Conservation (phyloP, 1,140 invertebrate genomes). For the Brachionus koreanus region DNA sequence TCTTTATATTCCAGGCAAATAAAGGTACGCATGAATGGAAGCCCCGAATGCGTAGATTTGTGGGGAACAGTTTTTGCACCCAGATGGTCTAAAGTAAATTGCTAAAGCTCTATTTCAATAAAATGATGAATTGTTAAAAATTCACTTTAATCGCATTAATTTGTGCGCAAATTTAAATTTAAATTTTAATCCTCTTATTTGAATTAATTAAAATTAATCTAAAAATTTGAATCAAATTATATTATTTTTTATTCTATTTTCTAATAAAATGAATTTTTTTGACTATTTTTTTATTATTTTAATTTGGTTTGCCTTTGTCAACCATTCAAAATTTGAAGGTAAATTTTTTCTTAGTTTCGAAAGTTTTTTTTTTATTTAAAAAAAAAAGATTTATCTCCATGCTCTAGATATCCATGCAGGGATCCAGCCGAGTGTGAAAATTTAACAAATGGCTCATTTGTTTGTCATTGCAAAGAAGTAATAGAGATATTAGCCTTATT, state of each 20-base stretch:
- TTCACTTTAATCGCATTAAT: not conserved
- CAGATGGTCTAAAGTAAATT: conserved; percentile 29
- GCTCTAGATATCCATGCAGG: not conserved
- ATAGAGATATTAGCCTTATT: not conserved
- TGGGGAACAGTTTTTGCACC: conserved; percentile 16
- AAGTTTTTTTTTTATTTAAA: not conserved
- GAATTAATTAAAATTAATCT: not conserved
- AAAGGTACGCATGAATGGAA: not conserved
- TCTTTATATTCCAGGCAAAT: not conserved
- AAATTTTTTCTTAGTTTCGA: not conserved
- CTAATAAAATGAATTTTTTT: not conserved
- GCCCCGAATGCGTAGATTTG: conserved; percentile 13
- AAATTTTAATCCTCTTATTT: not conserved
- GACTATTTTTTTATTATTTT: not conserved
- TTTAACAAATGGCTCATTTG: conserved; percentile 4
- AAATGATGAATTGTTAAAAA: not conserved
- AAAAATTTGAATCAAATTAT: not conserved
- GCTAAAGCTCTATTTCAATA: not conserved
- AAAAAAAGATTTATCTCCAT: not conserved
- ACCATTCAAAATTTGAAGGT: not conserved
- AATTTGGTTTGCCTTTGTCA: not conserved
- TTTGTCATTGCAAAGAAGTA: conserved; percentile 24
- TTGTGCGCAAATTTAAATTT: not conserved
- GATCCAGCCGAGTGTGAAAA: conserved; percentile 25
- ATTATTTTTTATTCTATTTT: not conserved